A percentile compares a stretch with the other conserved stretches of the same genome.
These are phyloP conservation scores for Drepanosiphum platanoidis DNA, from an alignment of 2,888 invertebrate genomes.

Conservation along the genomic window DNA sequence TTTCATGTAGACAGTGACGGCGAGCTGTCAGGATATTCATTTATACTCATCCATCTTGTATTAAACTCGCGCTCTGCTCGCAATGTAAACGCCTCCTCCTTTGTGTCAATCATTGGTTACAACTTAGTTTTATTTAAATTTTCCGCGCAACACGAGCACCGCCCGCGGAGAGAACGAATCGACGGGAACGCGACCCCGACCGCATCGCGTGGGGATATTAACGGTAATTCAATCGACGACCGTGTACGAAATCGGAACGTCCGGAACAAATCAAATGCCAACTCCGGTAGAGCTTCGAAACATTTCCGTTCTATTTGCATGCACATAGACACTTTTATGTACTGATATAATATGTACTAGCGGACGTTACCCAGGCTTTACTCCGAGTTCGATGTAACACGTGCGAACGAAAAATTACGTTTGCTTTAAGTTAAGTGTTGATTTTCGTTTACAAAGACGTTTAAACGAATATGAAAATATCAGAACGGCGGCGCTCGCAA, in stretches of 20 bases:
- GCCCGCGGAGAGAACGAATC: not conserved
- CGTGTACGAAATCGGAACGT: not conserved
- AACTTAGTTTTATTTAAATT: constrained; percentile 35
- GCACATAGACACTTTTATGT: too few species aligned
- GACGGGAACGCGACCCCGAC: not conserved
- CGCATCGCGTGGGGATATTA: too few species aligned
- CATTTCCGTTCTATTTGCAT: not conserved
- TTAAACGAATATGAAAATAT: too few species aligned
- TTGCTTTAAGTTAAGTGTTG: too few species aligned
- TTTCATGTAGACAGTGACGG: not conserved
- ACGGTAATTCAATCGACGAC: not conserved
- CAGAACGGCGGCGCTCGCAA: too few species aligned
- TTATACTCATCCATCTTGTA: constrained; percentile 28
- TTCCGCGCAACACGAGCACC: not conserved
- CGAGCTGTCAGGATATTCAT: constrained; percentile 14
- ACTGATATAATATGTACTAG: too few species aligned
- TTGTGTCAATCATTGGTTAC: constrained; percentile 37
- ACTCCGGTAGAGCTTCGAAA: not conserved
- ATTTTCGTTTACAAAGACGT: too few species aligned
- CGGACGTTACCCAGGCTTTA: too few species aligned
- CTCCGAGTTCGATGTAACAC: too few species aligned
- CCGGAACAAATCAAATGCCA: not conserved
- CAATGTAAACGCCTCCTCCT: not conserved
- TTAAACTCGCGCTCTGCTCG: not conserved
- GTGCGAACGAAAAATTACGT: too few species aligned